Evolutionary conservation across 2,113 vertebrate species (phyloP).

Genomic region (Pollimyrus isidori): DNA sequence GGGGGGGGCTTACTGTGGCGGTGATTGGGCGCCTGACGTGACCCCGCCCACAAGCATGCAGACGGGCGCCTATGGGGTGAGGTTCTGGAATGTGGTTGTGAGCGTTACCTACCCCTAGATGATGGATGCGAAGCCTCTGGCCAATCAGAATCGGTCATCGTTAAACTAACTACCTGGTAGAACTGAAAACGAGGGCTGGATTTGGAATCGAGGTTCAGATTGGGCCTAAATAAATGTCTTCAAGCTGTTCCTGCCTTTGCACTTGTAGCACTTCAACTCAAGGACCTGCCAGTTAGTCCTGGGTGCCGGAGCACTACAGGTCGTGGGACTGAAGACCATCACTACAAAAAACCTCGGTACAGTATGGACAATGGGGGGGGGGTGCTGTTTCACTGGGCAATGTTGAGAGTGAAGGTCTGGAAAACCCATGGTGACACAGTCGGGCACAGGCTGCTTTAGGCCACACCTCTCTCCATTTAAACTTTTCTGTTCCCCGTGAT

Average conservation of each 20-base stretch:
- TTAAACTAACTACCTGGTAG: not conserved
- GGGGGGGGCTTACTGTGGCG: too few relatives aligned
- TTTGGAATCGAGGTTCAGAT: not conserved
- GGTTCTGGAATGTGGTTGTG: not conserved
- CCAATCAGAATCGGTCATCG: not conserved
- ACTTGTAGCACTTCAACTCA: conserved; percentile 91
- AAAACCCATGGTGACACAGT: not conserved
- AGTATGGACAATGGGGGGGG: not conserved
- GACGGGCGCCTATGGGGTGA: not conserved
- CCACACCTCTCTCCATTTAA: not conserved
- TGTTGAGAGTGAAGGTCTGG: not conserved
- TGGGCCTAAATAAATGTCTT: not conserved
- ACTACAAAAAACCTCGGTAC: conserved; percentile 97
- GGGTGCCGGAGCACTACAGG: conserved; percentile 90
- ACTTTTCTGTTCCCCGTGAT: not conserved
- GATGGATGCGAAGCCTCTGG: not conserved
- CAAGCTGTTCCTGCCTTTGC: conserved; percentile 14
- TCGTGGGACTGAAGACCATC: conserved; percentile 97
- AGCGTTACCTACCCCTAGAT: not conserved
- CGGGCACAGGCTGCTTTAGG: not conserved
- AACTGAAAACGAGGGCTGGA: not conserved
- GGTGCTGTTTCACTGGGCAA: not conserved
- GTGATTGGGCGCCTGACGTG: not conserved
- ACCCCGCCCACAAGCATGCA: not conserved
- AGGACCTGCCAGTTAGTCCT: conserved; percentile 94